These are phyloP conservation scores for Hoplodrina ambigua DNA, from an alignment of 2,888 invertebrate species.

Conservation along the genomic window DNA sequence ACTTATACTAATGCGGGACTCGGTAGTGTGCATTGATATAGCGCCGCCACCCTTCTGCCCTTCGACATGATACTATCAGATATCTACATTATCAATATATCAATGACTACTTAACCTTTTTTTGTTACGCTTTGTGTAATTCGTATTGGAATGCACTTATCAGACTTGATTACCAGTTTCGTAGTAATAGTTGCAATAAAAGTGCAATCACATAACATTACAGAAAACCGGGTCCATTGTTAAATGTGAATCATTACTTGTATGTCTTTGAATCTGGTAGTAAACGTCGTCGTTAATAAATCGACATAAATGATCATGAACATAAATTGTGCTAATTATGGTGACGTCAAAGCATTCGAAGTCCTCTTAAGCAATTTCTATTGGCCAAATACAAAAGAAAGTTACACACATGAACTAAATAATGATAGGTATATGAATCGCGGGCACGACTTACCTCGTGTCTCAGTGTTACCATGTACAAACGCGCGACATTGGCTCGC, in stretches of 20 bases:
- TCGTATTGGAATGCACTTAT: conserved; percentile 10
- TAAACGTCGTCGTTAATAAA: neutral
- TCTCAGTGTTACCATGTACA: no score
- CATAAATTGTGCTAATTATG: conserved; percentile 2
- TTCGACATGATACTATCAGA: neutral
- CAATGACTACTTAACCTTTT: neutral
- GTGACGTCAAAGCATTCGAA: neutral
- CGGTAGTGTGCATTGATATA: neutral
- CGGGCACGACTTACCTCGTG: no score
- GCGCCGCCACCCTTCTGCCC: neutral
- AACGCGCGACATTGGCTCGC: no score
- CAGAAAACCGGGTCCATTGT: neutral
- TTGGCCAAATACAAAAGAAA: neutral
- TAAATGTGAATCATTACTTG: neutral
- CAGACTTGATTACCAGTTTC: neutral
- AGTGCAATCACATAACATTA: conserved; percentile 5
- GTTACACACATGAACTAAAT: no score
- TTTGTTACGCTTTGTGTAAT: neutral
- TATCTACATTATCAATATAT: neutral
- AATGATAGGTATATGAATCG: no score
- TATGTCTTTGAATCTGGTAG: neutral
- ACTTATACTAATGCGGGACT: no score
- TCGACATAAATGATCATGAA: neutral
- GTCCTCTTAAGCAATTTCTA: neutral
- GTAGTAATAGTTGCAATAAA: neutral